These are phyloP conservation scores for Solenopsis fugax DNA, from an alignment of 1,140 invertebrate species.

Conservation along the genomic window DNA sequence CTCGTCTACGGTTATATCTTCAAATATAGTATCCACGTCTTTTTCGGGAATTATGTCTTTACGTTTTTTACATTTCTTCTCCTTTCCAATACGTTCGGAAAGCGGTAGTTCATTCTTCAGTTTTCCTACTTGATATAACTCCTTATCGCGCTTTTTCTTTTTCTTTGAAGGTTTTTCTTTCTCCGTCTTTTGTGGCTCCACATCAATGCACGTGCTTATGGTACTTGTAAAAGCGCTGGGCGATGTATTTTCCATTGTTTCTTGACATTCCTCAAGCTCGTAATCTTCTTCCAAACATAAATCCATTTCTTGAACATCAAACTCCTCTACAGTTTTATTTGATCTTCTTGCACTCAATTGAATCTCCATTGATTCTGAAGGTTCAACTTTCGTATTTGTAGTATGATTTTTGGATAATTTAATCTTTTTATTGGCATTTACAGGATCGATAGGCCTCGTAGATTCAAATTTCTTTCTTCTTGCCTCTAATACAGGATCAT, in stretches of 20 bases:
- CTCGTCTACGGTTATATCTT: conserved; percentile 81
- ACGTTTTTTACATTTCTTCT: conserved; percentile 82
- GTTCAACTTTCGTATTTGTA: conserved; percentile 64
- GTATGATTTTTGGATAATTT: conserved; percentile 81
- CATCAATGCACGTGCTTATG: conserved; percentile 70
- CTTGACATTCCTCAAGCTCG: conserved; percentile 76
- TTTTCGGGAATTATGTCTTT: conserved; percentile 72
- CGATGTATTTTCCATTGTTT: conserved; percentile 69
- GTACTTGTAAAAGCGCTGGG: conserved; percentile 57
- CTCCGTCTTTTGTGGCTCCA: conserved; percentile 74
- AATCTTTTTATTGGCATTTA: conserved; percentile 84
- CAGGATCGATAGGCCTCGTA: conserved; percentile 79
- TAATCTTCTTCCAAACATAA: conserved; percentile 75
- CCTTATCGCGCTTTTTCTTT: conserved; percentile 84
- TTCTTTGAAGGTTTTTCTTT: conserved; percentile 79
- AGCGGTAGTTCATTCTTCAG: conserved; percentile 80
- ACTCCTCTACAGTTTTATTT: conserved; percentile 64
- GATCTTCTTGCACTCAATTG: conserved; percentile 54
- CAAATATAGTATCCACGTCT: conserved; percentile 70
- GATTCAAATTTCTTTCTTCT: conserved; percentile 84
- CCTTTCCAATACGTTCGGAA: conserved; percentile 82
- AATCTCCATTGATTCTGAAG: conserved; percentile 45
- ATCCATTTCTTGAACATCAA: conserved; percentile 67
- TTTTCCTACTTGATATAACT: conserved; percentile 83
- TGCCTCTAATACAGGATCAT: conserved; percentile 82